Percentiles rank a stretch among this genome's conserved stretches.
These are phyloP conservation scores for Streptopelia turtur DNA, from an alignment of 2,797 vertebrate species.

Conservation along the genomic window DNA sequence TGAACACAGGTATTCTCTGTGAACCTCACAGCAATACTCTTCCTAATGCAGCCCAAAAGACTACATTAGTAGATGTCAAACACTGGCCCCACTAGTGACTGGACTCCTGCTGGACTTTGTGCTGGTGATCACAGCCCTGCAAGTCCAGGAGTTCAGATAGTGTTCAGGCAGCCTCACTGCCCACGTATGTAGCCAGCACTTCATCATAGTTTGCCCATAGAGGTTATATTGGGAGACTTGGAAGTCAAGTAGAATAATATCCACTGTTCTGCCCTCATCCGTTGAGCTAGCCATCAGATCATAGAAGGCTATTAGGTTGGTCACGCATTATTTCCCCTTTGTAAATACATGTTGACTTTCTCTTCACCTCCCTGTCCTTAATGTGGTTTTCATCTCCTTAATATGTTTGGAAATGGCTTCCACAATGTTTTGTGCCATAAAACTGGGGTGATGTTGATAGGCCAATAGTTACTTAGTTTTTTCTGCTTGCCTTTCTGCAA, in stretches of 20 bases:
- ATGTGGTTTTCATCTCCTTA: neutral
- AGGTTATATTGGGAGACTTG: neutral
- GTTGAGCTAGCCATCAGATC: neutral
- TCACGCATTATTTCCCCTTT: neutral
- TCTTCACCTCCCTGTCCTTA: neutral
- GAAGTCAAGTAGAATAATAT: neutral
- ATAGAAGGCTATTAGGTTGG: neutral
- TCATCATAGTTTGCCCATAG: neutral
- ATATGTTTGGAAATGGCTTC: neutral
- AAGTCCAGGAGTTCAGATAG: neutral
- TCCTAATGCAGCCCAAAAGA: neutral
- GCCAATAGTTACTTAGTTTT: neutral
- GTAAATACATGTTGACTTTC: neutral
- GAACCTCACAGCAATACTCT: neutral
- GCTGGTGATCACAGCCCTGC: neutral
- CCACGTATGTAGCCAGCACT: neutral
- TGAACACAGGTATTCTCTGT: neutral
- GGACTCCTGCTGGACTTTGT: neutral
- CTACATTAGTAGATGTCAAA: neutral
- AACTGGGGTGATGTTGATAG: neutral
- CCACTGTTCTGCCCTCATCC: neutral
- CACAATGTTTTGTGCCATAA: neutral
- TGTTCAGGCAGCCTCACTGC: neutral
- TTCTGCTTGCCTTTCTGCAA: neutral
- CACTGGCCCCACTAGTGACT: neutral